Evolutionary conservation across 2,888 invertebrate genomes (phyloP), one percentile per base, ranked within the genome.

Genomic region (Drosophila helvetica): DNA sequence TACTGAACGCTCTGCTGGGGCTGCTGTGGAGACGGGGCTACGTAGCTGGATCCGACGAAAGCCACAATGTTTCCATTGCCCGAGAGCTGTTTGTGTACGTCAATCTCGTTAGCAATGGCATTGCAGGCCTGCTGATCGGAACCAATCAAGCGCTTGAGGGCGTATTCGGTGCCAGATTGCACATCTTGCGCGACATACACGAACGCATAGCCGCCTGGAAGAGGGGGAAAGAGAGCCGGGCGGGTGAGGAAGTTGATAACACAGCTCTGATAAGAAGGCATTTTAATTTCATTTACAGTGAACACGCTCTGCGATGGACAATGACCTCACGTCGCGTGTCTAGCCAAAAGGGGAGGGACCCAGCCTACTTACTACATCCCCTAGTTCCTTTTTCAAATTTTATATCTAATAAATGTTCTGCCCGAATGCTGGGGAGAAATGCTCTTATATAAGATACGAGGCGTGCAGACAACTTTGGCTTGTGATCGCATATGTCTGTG

Each of bases 161-260:
- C 98, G 94, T 96, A 98, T 90, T 98, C 97, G 79, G 96, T 96
- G 74, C 97, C 96, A 76, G 95, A 95, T 73, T 95, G 94, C 71
- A 95, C 93, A 93, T 98, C 98, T 94, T 98, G 97, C 84, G 97
- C 98, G 80, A 97, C 96, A 93, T 96, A 98, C 67, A 98, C 98
- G 93, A 97, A 96, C 69, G 98, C 98, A 94, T 97, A 98, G 75
- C 98, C 98, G 93, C 98, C 98, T 98, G 93, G 58, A 94, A 86
- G 68, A 50, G 25, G 42, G 25, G 25, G 58, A 54, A 22, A 43
- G n/a, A 57, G 68, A 77, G 68, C 57, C 18, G 33, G 30, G 50
- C 43, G 22, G 33, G 17, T 17, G 19, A 42, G 52, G 27, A 66
- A 38, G 22, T 59, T 55, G 72, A 67, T 74, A 67, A 68, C 53